phyloP scores from a whole-genome alignment of 2,113 vertebrate species.

The Grammomys surdaster region DNA sequence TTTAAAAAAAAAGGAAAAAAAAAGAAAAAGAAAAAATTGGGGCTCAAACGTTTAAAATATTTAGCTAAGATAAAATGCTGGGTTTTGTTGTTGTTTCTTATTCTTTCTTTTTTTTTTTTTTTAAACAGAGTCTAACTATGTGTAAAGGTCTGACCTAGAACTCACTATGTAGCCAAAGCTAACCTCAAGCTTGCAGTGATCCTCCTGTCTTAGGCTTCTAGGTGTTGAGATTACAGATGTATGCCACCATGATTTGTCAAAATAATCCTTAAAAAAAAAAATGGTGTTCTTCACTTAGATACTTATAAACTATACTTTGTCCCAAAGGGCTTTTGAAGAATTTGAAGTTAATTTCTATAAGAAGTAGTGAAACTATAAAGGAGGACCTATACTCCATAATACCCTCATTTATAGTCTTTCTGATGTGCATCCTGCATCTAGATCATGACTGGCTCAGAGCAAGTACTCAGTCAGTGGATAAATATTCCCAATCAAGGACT shows the following conservation, averaged over 20 bases:
- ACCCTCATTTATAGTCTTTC: not conserved
- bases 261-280: not conserved
- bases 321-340: not conserved
- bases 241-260: not conserved
- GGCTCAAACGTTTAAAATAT: not conserved
- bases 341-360: not conserved
- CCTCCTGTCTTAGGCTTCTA: not conserved
- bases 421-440: not conserved
- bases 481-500: not conserved
- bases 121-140: not conserved
- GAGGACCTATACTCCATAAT: not conserved
- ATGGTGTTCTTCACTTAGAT: constrained; percentile 23
- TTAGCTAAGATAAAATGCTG: not conserved
- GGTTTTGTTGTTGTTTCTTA: not conserved
- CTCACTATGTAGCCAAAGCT: not conserved
- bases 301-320: not conserved
- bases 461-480: not conserved
- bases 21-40: not conserved
- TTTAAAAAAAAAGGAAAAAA: no score
- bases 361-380: not conserved
- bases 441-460: not conserved
- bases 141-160: not conserved
- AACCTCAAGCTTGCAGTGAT: not conserved
- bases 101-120: not conserved
- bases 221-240: not conserved